Evolutionary conservation across 2,113 vertebrate genomes (phyloP), one percentile per base, ranked within the genome.

Genomic region (Hystrix cristata): DNA sequence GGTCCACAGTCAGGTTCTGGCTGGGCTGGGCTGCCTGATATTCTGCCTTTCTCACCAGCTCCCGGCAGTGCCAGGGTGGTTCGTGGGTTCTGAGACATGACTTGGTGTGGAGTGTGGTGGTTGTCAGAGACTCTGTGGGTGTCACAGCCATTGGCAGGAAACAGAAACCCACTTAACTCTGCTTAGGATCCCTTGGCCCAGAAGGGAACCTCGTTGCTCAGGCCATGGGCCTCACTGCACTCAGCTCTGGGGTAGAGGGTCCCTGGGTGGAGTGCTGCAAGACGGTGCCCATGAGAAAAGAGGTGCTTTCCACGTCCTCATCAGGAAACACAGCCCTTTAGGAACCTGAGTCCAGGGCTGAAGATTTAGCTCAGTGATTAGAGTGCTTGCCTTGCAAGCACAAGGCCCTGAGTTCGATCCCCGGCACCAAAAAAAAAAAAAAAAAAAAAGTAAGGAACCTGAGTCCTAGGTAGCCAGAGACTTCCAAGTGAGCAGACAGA

Each of bases 21-120:
- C 48, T 19, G 48, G 43, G 23, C 64, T 53, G 27, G 9, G 11
- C 48, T 18, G n/a, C 18, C 69, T 13, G 72, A 59, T 6, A 21
- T 5, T 89, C 71, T 53, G 13, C 46, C 2, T 46, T 60, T 55
- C 80, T 81, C 18, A 7, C 34, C 27, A 27, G 34, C 34, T 31
- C 57, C 53, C 3, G 10, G 72, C 0, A 0, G 2, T 51, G 46
- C 51, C 8, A 2, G 2, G 5, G 23, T 2, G 5, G 18, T n/a
- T n/a, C 16, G 4, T 6, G 53, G 60, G 69, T 82, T 80, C 87
- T 16, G 51, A n/a, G 51, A 43, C 21, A 0, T n/a, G 85, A 31
- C 27, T 46, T 86, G 18, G 57, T 34, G 13, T 53, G 9, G 62
- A 3, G 46, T 2, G 2, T 34, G 16, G 64, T 25, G 78, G n/a